These are phyloP conservation scores for Tamias sibiricus DNA, from an alignment of 2,113 vertebrate genomes.

Conservation along the genomic window DNA sequence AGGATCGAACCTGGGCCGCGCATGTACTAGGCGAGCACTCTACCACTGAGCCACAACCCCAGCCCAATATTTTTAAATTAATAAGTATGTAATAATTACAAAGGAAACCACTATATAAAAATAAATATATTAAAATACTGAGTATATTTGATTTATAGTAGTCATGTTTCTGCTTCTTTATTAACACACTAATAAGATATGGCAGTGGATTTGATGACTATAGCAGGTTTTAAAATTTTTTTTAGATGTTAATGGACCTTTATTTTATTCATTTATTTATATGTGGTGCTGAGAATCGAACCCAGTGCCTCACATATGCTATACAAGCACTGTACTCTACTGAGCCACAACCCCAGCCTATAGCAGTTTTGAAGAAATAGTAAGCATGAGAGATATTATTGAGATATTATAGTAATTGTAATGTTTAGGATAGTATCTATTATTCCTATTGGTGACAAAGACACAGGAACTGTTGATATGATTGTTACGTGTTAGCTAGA, in stretches of 20 bases:
- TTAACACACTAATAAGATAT: not conserved
- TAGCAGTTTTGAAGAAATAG: not conserved
- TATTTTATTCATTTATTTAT: too few species aligned
- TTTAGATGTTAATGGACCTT: too few species aligned
- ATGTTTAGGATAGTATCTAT: not conserved
- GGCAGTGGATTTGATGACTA: not conserved
- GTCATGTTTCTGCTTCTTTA: not conserved
- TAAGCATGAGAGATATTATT: conserved; percentile 16
- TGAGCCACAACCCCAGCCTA: too few species aligned
- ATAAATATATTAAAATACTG: conserved; percentile 21
- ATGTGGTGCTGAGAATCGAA: too few species aligned
- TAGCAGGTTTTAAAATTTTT: not conserved
- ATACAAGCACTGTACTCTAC: too few species aligned
- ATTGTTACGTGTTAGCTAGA: not conserved
- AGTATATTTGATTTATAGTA: not conserved
- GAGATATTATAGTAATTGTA: not conserved
- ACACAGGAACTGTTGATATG: not conserved
- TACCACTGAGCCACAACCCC: too few species aligned
- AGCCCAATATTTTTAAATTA: conserved; percentile 50
- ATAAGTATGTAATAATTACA: not conserved
- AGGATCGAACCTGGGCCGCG: too few species aligned
- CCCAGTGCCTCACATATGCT: too few species aligned
- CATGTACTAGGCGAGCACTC: too few species aligned
- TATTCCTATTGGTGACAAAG: conserved; percentile 17
- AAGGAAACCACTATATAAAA: not conserved